These are phyloP conservation scores for Karalla daura DNA, from an alignment of 2,797 vertebrate genomes.

Conservation along the genomic window DNA sequence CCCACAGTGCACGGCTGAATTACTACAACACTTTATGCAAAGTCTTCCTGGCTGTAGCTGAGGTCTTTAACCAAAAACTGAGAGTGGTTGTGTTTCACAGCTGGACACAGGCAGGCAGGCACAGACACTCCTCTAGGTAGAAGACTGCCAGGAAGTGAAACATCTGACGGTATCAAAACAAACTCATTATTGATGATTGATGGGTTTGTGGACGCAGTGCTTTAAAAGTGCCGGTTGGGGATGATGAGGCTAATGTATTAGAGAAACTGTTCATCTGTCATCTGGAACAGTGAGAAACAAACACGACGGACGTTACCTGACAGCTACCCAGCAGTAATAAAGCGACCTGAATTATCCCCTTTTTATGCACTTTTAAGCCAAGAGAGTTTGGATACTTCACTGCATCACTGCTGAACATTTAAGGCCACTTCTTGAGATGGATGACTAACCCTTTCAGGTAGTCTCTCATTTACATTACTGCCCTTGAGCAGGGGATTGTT, in stretches of 20 bases:
- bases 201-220: background rate
- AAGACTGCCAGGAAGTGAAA: slow-evolving; percentile 50
- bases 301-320: slow-evolving; percentile 2
- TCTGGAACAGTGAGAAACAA: slow-evolving; percentile 14
- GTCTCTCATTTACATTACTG: background rate
- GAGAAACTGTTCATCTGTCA: slow-evolving; percentile 35
- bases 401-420: background rate
- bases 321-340: background rate
- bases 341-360: background rate
- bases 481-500: no score
- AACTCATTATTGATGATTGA: slow-evolving; percentile 52
- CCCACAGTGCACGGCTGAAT: background rate
- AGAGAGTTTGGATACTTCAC: background rate
- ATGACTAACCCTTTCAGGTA: background rate
- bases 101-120: slow-evolving; percentile 34
- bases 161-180: slow-evolving; percentile 15
- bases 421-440: background rate
- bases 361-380: slow-evolving; percentile 3
- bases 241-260: slow-evolving; percentile 4
- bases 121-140: slow-evolving; percentile 39
- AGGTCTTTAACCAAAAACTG: slow-evolving; percentile 5
- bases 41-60: background rate
- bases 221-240: slow-evolving; percentile 25
- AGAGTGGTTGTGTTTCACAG: slow-evolving; percentile 29
- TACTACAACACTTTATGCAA: background rate